Evolutionary conservation across 2,888 invertebrate genomes (phyloP).

Genomic region (Coronaproctus castanopsis): DNA sequence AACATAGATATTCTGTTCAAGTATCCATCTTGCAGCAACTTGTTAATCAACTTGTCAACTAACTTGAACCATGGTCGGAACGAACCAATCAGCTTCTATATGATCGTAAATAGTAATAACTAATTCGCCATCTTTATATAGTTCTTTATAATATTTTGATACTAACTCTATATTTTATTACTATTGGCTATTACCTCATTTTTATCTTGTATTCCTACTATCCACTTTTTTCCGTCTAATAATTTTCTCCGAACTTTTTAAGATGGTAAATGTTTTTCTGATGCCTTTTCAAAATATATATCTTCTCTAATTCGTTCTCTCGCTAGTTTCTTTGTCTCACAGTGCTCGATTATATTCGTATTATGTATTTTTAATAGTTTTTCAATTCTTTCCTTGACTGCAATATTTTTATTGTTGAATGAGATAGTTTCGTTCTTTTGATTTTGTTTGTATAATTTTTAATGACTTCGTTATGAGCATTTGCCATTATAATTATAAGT

Average conservation of each 20-base stretch:
- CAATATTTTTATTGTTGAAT: neutral
- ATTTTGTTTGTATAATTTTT: neutral
- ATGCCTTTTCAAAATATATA: neutral
- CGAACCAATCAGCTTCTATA: no score
- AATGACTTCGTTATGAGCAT: neutral
- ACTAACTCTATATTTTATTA: no score
- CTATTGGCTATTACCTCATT: neutral
- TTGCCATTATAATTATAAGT: neutral
- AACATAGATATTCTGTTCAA: no score
- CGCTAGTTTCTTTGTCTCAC: neutral
- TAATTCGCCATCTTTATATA: no score
- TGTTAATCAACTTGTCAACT: no score
- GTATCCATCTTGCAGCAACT: no score
- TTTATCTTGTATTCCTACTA: neutral
- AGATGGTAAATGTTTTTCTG: neutral
- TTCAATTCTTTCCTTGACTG: no score
- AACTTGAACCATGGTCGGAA: no score
- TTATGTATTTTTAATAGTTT: no score
- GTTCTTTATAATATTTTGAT: no score
- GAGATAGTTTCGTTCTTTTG: neutral
- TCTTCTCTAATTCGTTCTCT: neutral
- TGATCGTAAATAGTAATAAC: no score
- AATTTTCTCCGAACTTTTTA: neutral
- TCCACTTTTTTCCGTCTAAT: neutral
- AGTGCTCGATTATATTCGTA: no score